Base-by-base conservation (phyloP, 2,888 invertebrate species). In the Drosophila mercatorum region DNA sequence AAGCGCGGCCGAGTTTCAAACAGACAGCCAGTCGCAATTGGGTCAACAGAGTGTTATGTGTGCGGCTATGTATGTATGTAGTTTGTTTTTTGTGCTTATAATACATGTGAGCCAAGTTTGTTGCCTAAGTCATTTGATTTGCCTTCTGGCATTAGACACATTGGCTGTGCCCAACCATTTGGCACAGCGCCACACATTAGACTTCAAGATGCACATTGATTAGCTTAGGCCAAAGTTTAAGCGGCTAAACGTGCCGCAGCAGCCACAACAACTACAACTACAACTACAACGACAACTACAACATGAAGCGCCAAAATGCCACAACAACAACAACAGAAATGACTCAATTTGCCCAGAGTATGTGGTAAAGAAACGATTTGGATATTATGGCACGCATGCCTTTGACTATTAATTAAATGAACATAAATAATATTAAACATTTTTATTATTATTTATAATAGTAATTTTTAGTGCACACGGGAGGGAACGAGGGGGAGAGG, bases 1-100 rank as follows among this genome's bases (percentile, higher is more conserved):
- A 80, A 78, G 79, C 81, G 77, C 82, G 76, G 74, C 77, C 63
- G 68, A 73, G 58, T 62, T 80, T 76, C 41, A 53, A 53, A 26
- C 22, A 72, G 75, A 63, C 74, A 78, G 60, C 43, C 46, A 55
- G 41, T 47, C 49, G 51, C 72, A 84, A 84, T 84, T 84, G 89
- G 83, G 83, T 89, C 89, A 84, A 70, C 82, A 69, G 74, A 84
- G 83, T 87, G 83, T 84, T 87, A 87, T 84, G 84, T 81, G 72
- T 81, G 87, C 87, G 81, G 53, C 78, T 64, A 66, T 76, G 34
- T 34, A 66, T 76, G 34, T 34, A 34, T 51, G 51, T 51, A 34
- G 31, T 17, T 31, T 31, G 49, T 34, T 51, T 49, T 49, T 49
- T 10, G 8, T 31, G 14, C 14, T 72, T 72, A 65, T 69, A 68